Percentiles rank a stretch among this genome's conserved stretches.
Conservation (phyloP, 2,888 invertebrate genomes). For the Patella ulyssiponensis region DNA sequence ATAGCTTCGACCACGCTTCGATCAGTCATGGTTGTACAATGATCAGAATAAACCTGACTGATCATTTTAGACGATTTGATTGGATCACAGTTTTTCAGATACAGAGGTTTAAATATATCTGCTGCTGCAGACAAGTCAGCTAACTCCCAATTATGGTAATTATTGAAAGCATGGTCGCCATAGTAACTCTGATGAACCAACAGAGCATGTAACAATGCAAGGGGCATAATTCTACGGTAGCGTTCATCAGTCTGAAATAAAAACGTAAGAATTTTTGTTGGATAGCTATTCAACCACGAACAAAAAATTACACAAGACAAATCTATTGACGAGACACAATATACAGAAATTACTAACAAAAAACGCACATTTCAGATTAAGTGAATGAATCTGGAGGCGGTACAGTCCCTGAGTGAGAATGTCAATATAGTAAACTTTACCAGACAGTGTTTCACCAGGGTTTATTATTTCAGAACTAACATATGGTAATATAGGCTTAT, state of each 20-base stretch:
- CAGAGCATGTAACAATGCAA: conserved; percentile 63
- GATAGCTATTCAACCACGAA: background rate
- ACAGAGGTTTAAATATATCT: conserved; percentile 53
- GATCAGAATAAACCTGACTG: conserved; percentile 54
- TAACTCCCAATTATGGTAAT: conserved; percentile 58
- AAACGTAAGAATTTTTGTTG: background rate
- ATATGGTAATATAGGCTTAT: no score
- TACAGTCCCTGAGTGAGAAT: no score
- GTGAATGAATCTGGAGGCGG: no score
- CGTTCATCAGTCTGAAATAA: conserved; percentile 33
- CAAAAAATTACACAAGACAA: no score
- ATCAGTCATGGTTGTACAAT: conserved; percentile 45
- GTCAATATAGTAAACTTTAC: no score
- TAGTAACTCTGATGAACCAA: conserved; percentile 63
- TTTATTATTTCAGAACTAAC: no score
- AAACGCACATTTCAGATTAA: no score
- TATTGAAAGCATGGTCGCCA: conserved; percentile 55
- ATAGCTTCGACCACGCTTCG: conserved; percentile 42
- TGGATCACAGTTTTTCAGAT: conserved; percentile 42
- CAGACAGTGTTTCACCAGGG: no score
- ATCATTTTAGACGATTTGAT: conserved; percentile 46
- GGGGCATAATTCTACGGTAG: conserved; percentile 47
- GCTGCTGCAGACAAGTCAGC: conserved; percentile 60
- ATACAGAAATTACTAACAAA: no score
- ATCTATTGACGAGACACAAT: background rate